Evolutionary conservation across 2,888 invertebrate genomes (phyloP).

Genomic region (Odontothrips loti): DNA sequence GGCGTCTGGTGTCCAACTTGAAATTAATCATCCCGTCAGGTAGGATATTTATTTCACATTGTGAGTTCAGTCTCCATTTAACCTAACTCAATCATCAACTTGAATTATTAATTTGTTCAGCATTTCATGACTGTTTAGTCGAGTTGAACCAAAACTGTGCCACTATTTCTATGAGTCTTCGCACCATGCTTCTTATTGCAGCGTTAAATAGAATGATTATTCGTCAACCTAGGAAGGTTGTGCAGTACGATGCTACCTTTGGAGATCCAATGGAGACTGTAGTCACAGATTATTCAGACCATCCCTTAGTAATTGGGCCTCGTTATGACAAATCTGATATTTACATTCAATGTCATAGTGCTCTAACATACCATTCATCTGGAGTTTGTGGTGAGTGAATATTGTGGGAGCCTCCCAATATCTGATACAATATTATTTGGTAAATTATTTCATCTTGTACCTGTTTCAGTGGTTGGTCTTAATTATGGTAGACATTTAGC

Average conservation of each 20-base stretch:
- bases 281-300: constrained; percentile 66
- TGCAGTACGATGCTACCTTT: not conserved
- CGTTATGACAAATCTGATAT: constrained; percentile 54
- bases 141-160: not conserved
- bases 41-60: constrained; percentile 4
- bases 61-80: not conserved
- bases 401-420: too few relatives aligned
- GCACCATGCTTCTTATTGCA: constrained; percentile 44
- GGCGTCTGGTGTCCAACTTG: not conserved
- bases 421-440: too few relatives aligned
- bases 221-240: constrained; percentile 52
- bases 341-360: constrained; percentile 43
- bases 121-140: not conserved
- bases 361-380: constrained; percentile 61
- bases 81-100: not conserved
- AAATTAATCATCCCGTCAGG: not conserved
- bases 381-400: constrained; percentile 64
- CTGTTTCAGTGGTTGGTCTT: constrained; percentile 64
- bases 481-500: constrained; percentile 60
- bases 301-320: constrained; percentile 70
- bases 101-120: not conserved
- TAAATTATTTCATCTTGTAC: too few relatives aligned
- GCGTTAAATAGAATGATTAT: constrained; percentile 68
- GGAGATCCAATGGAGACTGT: constrained; percentile 44
- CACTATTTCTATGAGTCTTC: not conserved